Percentiles rank a stretch among this genome's conserved stretches.
phyloP scores from a whole-genome alignment of 35 echinoderm and acorn worm species.

The Patiria miniata region DNA sequence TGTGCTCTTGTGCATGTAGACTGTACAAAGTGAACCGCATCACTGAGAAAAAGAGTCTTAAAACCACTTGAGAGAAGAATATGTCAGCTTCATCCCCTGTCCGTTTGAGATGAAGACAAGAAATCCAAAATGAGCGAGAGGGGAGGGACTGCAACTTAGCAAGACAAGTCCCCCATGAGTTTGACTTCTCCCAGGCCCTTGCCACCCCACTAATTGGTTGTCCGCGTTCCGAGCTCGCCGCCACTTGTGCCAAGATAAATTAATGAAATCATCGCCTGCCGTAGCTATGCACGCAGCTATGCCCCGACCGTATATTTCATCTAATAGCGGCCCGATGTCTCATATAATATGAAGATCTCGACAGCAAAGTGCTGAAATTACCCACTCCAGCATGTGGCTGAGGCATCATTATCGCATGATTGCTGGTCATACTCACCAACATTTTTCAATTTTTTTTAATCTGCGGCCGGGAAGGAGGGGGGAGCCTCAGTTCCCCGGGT shows the following conservation, averaged over 20 bases:
- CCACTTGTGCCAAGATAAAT: constrained; percentile 18
- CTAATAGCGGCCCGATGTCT: neutral
- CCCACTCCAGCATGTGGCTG: constrained; percentile 4
- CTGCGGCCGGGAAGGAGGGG: neutral
- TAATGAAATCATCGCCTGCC: constrained; percentile 20
- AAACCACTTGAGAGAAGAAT: no score
- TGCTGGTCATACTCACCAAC: constrained; percentile 2
- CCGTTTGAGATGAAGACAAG: no score
- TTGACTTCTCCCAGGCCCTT: neutral
- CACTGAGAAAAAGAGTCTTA: no score
- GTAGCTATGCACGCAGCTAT: constrained; percentile 16
- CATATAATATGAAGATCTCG: neutral
- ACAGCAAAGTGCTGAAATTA: constrained; percentile 26
- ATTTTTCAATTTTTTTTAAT: constrained; percentile 28
- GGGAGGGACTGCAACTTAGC: neutral
- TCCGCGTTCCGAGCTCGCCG: constrained; percentile 3
- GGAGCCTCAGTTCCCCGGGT: neutral
- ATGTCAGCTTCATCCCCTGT: no score
- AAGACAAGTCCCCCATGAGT: neutral
- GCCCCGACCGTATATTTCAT: neutral
- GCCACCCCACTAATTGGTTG: constrained; percentile 21
- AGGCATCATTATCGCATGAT: constrained; percentile 19
- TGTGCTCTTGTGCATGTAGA: no score
- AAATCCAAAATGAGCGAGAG: no score
- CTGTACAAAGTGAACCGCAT: no score